Percentiles rank a stretch among this genome's conserved stretches.
Evolutionary conservation across 2,797 vertebrate genomes (phyloP).

Genomic region (Eulemur rubriventer): DNA sequence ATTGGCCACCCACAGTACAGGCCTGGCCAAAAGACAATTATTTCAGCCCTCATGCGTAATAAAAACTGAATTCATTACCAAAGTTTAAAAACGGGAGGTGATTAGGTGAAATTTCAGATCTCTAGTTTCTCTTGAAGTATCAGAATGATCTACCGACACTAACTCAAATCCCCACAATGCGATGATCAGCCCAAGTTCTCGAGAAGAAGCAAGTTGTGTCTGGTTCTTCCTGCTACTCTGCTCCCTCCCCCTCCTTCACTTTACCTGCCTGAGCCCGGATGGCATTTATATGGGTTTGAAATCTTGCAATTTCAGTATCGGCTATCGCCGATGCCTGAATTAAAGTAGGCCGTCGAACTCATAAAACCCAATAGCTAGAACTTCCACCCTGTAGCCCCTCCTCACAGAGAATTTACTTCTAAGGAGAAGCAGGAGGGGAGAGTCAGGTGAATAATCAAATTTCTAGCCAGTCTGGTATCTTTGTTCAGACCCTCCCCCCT

Average conservation of each 20-base stretch:
- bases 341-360: not conserved
- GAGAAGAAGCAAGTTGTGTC: not conserved
- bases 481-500: not conserved
- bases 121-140: not conserved
- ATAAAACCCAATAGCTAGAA: not conserved
- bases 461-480: not conserved
- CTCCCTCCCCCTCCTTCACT: not conserved
- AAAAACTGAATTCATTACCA: not conserved
- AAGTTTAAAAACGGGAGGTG: not conserved
- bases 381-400: not conserved
- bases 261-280: not conserved
- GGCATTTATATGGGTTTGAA: not conserved
- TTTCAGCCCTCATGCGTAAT: not conserved
- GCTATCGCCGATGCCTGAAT: not conserved
- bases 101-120: not conserved
- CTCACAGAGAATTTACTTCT: not conserved
- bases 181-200: not conserved
- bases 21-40: not conserved
- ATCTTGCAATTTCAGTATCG: not conserved
- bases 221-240: not conserved
- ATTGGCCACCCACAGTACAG: not conserved
- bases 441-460: not conserved
- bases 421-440: not conserved
- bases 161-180: not conserved
- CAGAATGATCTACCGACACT: not conserved